Evolutionary conservation across 2,888 invertebrate genomes (phyloP).

Genomic region (Syrista parreyssii): DNA sequence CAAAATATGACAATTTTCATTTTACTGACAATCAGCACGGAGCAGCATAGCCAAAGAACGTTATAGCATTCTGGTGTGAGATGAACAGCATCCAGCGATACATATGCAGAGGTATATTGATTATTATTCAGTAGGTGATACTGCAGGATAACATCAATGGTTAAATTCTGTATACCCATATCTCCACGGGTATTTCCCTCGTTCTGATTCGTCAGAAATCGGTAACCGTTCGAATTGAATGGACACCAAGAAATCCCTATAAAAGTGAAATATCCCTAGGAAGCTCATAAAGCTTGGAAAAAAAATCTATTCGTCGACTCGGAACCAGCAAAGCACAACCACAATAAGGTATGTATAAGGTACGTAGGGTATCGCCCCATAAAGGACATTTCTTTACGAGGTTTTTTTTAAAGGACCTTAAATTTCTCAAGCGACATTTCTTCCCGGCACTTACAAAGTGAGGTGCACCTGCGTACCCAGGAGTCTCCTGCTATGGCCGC

Average conservation of each 20-base stretch:
- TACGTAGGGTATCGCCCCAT: neutral
- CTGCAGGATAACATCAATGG: neutral
- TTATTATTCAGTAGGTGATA: too few species aligned
- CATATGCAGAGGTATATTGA: too few species aligned
- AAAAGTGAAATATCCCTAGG: neutral
- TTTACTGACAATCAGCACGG: neutral
- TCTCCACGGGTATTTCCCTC: neutral
- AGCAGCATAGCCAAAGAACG: neutral
- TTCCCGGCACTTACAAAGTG: constrained; percentile 18
- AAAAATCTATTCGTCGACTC: neutral
- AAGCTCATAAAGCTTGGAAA: neutral
- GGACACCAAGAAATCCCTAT: neutral
- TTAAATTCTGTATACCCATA: neutral
- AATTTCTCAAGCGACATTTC: constrained; percentile 45
- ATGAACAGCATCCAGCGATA: too few species aligned
- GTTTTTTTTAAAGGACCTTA: constrained; percentile 40
- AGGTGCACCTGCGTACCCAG: constrained; percentile 22
- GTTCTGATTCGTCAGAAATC: neutral
- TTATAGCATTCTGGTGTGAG: neutral
- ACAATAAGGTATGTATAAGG: neutral
- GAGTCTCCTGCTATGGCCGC: neutral
- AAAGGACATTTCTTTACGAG: constrained; percentile 21
- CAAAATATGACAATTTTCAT: neutral
- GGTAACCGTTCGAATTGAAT: neutral
- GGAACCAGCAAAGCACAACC: neutral